phyloP scores from a whole-genome alignment of 2,888 invertebrate genomes.

The Hololepta plana region DNA sequence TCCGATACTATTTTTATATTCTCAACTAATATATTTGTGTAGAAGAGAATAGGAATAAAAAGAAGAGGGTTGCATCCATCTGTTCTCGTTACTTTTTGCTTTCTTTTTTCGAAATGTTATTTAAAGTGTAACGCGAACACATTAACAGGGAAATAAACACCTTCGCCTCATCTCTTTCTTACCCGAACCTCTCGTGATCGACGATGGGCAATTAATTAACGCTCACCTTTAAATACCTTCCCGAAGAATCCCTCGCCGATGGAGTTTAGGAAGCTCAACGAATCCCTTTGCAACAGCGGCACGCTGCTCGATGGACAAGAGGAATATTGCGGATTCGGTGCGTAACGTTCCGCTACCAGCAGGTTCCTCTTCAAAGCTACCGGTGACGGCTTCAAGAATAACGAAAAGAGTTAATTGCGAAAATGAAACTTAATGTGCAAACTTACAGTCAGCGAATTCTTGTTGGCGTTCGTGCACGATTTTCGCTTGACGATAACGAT shows the following conservation, averaged over 20 bases:
- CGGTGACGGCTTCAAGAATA: conserved; percentile 34
- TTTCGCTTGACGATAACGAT: conserved; percentile 8
- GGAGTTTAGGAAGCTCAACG: conserved; percentile 51
- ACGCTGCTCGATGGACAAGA: conserved; percentile 30
- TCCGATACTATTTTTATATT: too few species aligned
- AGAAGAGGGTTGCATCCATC: too few species aligned
- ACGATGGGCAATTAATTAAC: conserved; percentile 3
- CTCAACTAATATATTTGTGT: too few species aligned
- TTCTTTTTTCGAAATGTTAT: too few species aligned
- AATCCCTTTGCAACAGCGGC: conserved; percentile 43
- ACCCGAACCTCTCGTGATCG: too few species aligned
- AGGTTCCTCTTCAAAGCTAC: conserved; percentile 35
- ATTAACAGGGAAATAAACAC: too few species aligned
- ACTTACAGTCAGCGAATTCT: conserved; percentile 11
- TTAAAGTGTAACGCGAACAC: too few species aligned
- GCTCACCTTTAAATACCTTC: conserved; percentile 69
- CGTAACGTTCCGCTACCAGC: conserved; percentile 52
- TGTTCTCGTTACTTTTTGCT: too few species aligned
- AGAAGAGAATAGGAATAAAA: too few species aligned
- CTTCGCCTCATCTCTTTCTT: too few species aligned
- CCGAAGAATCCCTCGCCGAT: conserved; percentile 82
- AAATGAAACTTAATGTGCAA: neutral
- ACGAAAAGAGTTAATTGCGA: too few species aligned
- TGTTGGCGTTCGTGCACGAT: conserved; percentile 9
- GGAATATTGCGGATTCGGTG: conserved; percentile 60